phyloP scores from a whole-genome alignment of 1,140 invertebrate species.

The Bombus impatiens region DNA sequence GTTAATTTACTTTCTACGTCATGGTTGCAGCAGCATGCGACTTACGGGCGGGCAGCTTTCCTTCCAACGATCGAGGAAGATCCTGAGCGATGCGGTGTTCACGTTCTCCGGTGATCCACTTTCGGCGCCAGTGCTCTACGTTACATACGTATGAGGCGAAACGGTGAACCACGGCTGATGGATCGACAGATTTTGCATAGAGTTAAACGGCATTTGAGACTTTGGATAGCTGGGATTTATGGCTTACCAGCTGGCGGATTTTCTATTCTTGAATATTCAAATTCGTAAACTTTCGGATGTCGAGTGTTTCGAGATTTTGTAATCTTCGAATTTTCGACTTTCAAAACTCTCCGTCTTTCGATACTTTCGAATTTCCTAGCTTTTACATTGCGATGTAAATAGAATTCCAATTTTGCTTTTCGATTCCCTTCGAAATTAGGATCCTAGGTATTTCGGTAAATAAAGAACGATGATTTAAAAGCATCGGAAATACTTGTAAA shows the following conservation, averaged over 20 bases:
- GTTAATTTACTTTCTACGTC: constrained; percentile 72
- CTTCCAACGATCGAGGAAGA: not conserved
- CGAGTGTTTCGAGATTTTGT: not conserved
- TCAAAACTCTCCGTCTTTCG: not conserved
- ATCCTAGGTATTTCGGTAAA: too few species aligned
- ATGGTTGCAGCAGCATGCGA: constrained; percentile 44
- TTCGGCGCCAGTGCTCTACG: not conserved
- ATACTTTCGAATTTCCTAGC: not conserved
- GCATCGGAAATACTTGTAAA: not conserved
- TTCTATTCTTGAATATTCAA: too few species aligned
- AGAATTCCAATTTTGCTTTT: not conserved
- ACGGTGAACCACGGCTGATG: not conserved
- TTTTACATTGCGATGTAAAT: not conserved
- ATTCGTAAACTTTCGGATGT: too few species aligned
- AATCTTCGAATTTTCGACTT: not conserved
- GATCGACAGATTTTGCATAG: too few species aligned
- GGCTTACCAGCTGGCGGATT: not conserved
- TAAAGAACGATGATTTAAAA: not conserved
- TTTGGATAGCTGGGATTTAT: not conserved
- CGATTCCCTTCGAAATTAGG: too few species aligned
- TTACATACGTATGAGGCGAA: not conserved
- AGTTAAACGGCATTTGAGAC: rapidly evolving
- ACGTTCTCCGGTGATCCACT: not conserved
- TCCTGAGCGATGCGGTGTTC: not conserved
- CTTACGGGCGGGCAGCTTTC: not conserved